phyloP scores from a whole-genome alignment of 2,888 invertebrate genomes.

The Onchidella celtica region DNA sequence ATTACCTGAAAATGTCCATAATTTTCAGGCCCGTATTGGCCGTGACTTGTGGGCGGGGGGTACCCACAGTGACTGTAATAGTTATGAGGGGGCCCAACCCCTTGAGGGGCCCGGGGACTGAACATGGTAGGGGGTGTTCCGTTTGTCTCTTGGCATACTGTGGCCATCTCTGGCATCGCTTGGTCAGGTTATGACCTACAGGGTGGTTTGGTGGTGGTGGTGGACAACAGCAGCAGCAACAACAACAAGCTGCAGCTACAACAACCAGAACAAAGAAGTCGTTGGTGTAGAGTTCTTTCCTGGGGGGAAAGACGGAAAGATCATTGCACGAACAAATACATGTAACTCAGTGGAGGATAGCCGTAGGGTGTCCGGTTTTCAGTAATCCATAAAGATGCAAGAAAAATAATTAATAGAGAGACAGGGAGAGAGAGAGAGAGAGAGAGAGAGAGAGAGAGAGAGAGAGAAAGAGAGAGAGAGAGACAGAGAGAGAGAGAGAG shows the following conservation, averaged over 20 bases:
- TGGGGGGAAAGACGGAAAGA: too few species aligned
- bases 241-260: neutral
- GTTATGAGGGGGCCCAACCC: slow-evolving; percentile 17
- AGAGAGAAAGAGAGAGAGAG: slow-evolving; percentile 38
- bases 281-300: too few species aligned
- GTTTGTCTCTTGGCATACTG: slow-evolving; percentile 19
- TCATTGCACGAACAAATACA: too few species aligned
- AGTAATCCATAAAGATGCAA: neutral
- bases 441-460: slow-evolving; percentile 28
- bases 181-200: neutral
- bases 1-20: slow-evolving; percentile 34
- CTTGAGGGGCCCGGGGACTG: slow-evolving; percentile 21
- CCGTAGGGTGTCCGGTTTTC: neutral
- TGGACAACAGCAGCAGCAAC: neutral
- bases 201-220: neutral
- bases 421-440: slow-evolving; percentile 26
- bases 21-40: slow-evolving; percentile 14
- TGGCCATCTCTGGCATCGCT: slow-evolving; percentile 40
- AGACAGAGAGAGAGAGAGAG: slow-evolving; percentile 27
- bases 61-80: slow-evolving; percentile 39
- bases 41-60: neutral
- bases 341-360: neutral
- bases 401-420: neutral
- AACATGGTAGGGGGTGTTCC: slow-evolving; percentile 23
- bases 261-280: neutral